These are phyloP conservation scores for Anadara kagoshimensis DNA, from an alignment of 1,140 invertebrate genomes.

Conservation along the genomic window DNA sequence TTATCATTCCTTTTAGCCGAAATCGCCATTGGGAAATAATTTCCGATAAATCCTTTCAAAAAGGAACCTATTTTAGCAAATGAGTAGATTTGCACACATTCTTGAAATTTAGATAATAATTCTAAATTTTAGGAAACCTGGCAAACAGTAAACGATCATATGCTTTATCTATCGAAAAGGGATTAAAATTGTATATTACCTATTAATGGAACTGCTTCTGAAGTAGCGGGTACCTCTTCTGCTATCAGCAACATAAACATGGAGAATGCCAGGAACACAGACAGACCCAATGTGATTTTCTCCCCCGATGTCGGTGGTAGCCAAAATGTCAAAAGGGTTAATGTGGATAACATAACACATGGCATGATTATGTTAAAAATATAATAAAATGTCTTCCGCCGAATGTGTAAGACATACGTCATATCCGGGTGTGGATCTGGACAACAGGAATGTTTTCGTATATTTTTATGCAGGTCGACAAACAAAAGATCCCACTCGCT, in stretches of 20 bases:
- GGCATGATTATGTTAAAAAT: slow-evolving; percentile 99
- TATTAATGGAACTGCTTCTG: slow-evolving; percentile 97
- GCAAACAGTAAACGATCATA: too few species aligned
- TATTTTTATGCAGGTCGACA: slow-evolving; percentile 68
- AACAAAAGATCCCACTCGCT: slow-evolving; percentile 98
- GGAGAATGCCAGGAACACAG: slow-evolving; percentile 72
- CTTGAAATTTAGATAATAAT: too few species aligned
- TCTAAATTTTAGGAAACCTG: too few species aligned
- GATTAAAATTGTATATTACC: slow-evolving; percentile 80
- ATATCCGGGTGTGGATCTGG: slow-evolving; percentile 92
- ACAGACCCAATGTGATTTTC: slow-evolving; percentile 94
- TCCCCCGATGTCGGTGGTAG: slow-evolving; percentile 98
- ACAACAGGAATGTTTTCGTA: slow-evolving; percentile 63
- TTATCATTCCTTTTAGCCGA: too few species aligned
- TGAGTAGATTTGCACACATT: too few species aligned
- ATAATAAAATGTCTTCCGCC: slow-evolving; percentile 98
- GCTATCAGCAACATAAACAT: slow-evolving; percentile 74
- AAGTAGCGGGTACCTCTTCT: slow-evolving; percentile 96
- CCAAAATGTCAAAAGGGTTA: slow-evolving; percentile 97
- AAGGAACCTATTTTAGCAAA: too few species aligned
- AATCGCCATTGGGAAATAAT: too few species aligned
- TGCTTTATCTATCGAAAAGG: too few species aligned
- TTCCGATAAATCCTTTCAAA: too few species aligned
- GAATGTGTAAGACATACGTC: slow-evolving; percentile 97
- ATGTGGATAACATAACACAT: slow-evolving; percentile 92